Conservation (phyloP, 1,140 invertebrate species). For the Potamilus streckersoni region DNA sequence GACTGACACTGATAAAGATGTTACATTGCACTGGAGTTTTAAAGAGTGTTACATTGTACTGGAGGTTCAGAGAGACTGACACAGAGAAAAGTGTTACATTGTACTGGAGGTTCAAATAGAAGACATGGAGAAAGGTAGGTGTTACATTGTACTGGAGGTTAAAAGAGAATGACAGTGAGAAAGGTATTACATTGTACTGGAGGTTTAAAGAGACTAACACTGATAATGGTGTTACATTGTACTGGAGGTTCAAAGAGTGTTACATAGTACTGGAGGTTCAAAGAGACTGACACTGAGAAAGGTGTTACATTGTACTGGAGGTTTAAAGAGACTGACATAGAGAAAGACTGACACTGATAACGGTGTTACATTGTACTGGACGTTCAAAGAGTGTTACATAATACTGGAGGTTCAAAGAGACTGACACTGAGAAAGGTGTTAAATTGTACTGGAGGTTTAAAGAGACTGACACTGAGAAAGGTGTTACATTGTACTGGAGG, state of each 20-base stretch:
- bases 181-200: constrained; percentile 23
- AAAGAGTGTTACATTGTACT: constrained; percentile 54
- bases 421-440: constrained; percentile 37
- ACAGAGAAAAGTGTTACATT: constrained; percentile 48
- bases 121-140: constrained; percentile 39
- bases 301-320: constrained; percentile 5
- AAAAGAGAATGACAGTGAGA: constrained; percentile 1
- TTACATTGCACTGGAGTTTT: constrained; percentile 53
- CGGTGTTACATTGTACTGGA: too few relatives aligned
- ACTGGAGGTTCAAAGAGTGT: too few relatives aligned
- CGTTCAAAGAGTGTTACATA: background rate
- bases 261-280: constrained; percentile 12
- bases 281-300: constrained; percentile 27
- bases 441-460: too few relatives aligned
- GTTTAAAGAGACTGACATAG: too few relatives aligned
- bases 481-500: constrained; percentile 5
- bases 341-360: too few relatives aligned
- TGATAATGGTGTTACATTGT: too few relatives aligned
- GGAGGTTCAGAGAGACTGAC: constrained; percentile 54
- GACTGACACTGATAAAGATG: constrained; percentile 29
- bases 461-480: constrained; percentile 23
- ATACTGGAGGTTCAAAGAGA: background rate
- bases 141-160: background rate
- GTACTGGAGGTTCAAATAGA: constrained; percentile 52
- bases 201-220: too few relatives aligned